These are phyloP conservation scores for Tribolium castaneum DNA, from an alignment of 1,140 invertebrate species.

Conservation along the genomic window DNA sequence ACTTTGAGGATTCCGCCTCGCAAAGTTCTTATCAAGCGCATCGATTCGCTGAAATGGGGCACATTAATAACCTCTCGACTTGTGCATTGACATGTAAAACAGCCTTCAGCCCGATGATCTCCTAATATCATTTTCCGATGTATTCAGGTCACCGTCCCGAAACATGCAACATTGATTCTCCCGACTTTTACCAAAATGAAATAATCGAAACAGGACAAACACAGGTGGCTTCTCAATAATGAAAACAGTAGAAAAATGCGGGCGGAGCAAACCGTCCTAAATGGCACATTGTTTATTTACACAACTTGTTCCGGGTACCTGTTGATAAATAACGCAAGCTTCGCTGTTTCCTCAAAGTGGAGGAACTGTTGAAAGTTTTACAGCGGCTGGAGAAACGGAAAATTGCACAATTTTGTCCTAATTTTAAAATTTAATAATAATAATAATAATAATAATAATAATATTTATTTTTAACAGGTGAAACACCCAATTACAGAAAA, in stretches of 20 bases:
- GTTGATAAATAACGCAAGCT: constrained; percentile 22
- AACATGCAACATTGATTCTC: constrained; percentile 21
- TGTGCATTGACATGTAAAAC: background rate
- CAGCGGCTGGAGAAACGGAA: too few species aligned
- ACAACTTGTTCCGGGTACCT: constrained; percentile 25
- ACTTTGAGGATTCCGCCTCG: too few species aligned
- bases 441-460: too few species aligned
- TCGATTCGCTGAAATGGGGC: background rate
- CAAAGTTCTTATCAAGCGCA: background rate
- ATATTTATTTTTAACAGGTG: too few species aligned
- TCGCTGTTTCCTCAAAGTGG: background rate
- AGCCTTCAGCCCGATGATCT: constrained; percentile 4
- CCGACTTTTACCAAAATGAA: background rate
- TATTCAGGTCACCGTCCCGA: background rate
- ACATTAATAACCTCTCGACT: background rate
- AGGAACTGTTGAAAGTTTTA: too few species aligned
- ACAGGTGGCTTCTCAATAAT: constrained; percentile 39
- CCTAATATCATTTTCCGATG: constrained; percentile 11
- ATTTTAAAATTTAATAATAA: too few species aligned
- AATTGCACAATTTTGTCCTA: too few species aligned
- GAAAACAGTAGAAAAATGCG: constrained; percentile 3
- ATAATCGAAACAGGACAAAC: background rate
- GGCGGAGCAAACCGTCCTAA: constrained; percentile 21
- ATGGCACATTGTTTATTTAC: constrained; percentile 34
- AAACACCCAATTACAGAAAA: too few species aligned